Evolutionary conservation across 2,113 vertebrate genomes (phyloP), one percentile per base, ranked within the genome.

Genomic region (Heteronetta atricapilla): DNA sequence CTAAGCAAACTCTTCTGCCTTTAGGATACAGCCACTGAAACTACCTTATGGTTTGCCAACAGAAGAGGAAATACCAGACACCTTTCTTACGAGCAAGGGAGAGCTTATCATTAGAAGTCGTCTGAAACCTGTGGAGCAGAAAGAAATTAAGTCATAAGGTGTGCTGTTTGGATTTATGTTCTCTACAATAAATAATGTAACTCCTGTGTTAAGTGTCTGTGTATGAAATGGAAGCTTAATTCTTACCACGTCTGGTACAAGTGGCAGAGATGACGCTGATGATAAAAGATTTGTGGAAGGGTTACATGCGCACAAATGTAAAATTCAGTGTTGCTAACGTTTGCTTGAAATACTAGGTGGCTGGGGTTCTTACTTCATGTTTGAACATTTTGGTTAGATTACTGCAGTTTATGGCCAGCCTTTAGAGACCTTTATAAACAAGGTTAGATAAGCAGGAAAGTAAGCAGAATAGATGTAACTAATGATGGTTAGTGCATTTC

Each of bases 21-120:
- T 29, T 89, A 99, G 99, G 83, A 98, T 99, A 87, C 96, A 99
- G 95, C 99, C 99, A 4, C 92, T 99, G 89, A 99, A 97, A 94
- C 96, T 99, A 6, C 99, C 99, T 2, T 93, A 99, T 0, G 99
- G 99, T 25, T 97, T 99, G 66, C 99, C 99, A 31, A 92, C 98
- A 68, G 99, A 99, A 72, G 98, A 99, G 82, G 98, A 99, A 88
- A 97, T 99, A 98, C 94, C 97, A 1, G 94, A 98, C 77, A 98
- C 97, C 6, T 98, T 98, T 96, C 97, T 99, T n/a, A 99, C 98
- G 52, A 97, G 97, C 97, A 99, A 88, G 3, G 99, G 99, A 76
- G 99, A 99, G 80, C 95, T 99, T 76, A 86, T 99, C 11, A 96
- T 99, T 75, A 96, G 55, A 62, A 98, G 95, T 77, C 97, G 7